These are phyloP conservation scores for Galemys pyrenaicus DNA, from an alignment of 2,113 vertebrate genomes.

Conservation along the genomic window DNA sequence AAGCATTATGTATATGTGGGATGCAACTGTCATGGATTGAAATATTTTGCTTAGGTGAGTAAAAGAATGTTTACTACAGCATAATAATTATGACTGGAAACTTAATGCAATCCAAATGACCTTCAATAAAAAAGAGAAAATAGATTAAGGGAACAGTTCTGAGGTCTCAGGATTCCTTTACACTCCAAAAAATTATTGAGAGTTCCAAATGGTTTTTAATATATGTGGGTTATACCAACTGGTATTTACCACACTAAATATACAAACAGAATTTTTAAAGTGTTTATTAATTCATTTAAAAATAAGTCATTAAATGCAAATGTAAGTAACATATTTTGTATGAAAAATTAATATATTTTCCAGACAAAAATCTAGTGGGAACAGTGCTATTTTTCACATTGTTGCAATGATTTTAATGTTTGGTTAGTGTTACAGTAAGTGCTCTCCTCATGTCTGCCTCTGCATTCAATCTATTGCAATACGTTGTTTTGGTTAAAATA, in stretches of 20 bases:
- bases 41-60: neutral
- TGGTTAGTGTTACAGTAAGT: neutral
- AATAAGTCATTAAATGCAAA: neutral
- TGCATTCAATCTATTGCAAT: neutral
- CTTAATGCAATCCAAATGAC: neutral
- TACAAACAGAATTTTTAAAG: neutral
- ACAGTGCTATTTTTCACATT: neutral
- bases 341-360: slow-evolving; percentile 4
- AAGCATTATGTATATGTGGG: neutral
- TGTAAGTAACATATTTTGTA: neutral
- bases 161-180: neutral
- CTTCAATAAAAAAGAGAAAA: neutral
- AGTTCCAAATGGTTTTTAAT: neutral
- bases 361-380: neutral
- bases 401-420: neutral
- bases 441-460: neutral
- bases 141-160: neutral
- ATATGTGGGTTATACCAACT: neutral
- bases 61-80: neutral
- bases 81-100: neutral
- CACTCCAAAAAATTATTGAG: neutral
- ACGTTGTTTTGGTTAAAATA: neutral
- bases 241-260: neutral
- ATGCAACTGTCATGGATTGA: neutral
- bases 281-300: neutral